phyloP scores from a whole-genome alignment of 2,888 invertebrate genomes.

The Margaritifera margaritifera region DNA sequence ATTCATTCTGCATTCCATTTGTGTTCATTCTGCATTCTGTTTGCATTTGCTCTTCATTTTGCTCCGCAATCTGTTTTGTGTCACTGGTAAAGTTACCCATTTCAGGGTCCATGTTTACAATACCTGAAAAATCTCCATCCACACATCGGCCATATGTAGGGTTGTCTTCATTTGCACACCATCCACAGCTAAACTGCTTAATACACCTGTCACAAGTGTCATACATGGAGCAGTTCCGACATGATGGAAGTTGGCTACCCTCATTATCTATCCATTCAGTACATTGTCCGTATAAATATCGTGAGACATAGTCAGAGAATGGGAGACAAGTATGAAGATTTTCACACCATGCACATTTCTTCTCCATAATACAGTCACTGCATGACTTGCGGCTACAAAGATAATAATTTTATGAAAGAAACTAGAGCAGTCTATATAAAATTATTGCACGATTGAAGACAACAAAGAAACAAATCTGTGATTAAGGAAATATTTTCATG shows the following conservation, averaged over 20 bases:
- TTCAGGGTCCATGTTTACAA: not conserved
- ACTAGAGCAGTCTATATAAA: not conserved
- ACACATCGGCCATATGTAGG: conserved; percentile 83
- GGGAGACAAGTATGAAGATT: conserved; percentile 92
- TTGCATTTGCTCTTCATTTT: no score
- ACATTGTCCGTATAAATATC: conserved; percentile 93
- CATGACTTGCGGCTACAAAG: conserved; percentile 63
- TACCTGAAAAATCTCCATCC: conserved; percentile 69
- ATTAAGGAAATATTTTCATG: not conserved
- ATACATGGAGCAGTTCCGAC: conserved; percentile 61
- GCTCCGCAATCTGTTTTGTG: not conserved
- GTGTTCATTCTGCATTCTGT: no score
- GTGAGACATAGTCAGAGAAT: conserved; percentile 95
- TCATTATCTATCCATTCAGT: conserved; percentile 89
- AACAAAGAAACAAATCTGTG: not conserved
- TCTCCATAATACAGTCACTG: conserved; percentile 83
- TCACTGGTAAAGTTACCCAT: not conserved
- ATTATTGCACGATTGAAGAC: not conserved
- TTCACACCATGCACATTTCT: conserved; percentile 96
- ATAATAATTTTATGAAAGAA: conserved; percentile 5
- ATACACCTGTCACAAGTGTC: conserved; percentile 77
- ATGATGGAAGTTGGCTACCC: conserved; percentile 33
- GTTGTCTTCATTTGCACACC: conserved; percentile 92
- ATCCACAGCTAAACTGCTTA: conserved; percentile 90
- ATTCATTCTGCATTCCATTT: no score